Evolutionary conservation across 2,888 invertebrate genomes (phyloP).

Genomic region (Meghimatium bilineatum): DNA sequence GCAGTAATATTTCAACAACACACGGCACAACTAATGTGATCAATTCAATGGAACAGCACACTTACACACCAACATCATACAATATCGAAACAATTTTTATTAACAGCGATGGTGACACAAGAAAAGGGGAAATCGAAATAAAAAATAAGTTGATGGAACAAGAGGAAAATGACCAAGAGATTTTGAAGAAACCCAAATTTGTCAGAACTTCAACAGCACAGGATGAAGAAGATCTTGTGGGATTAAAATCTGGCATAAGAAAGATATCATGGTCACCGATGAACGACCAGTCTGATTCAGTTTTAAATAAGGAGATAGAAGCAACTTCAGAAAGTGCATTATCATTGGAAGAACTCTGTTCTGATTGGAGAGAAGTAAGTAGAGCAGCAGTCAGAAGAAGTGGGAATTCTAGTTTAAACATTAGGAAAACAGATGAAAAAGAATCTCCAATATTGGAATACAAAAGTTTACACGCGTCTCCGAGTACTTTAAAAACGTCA

Average conservation of each 20-base stretch:
- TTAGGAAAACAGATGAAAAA: background rate
- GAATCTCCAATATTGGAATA: too few relatives aligned
- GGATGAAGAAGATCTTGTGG: background rate
- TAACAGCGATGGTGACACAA: background rate
- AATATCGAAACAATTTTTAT: too few relatives aligned
- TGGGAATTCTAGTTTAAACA: background rate
- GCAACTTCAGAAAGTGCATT: too few relatives aligned
- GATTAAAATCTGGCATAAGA: background rate
- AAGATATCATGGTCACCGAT: background rate
- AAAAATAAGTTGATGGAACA: background rate
- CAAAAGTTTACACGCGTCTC: background rate
- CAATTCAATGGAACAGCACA: background rate
- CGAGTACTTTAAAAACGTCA: background rate
- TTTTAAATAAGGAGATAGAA: background rate
- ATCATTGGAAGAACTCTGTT: background rate
- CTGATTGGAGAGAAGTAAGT: background rate
- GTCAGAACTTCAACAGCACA: slow-evolving; percentile 17
- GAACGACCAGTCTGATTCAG: background rate
- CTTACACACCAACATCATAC: background rate
- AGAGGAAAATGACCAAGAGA: too few relatives aligned
- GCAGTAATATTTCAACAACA: background rate
- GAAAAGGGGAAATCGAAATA: background rate
- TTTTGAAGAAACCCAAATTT: slow-evolving; percentile 3
- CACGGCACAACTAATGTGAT: too few relatives aligned
- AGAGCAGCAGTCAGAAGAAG: background rate